These are phyloP conservation scores for Agrochola litura DNA, from an alignment of 2,888 invertebrate genomes.

Conservation along the genomic window DNA sequence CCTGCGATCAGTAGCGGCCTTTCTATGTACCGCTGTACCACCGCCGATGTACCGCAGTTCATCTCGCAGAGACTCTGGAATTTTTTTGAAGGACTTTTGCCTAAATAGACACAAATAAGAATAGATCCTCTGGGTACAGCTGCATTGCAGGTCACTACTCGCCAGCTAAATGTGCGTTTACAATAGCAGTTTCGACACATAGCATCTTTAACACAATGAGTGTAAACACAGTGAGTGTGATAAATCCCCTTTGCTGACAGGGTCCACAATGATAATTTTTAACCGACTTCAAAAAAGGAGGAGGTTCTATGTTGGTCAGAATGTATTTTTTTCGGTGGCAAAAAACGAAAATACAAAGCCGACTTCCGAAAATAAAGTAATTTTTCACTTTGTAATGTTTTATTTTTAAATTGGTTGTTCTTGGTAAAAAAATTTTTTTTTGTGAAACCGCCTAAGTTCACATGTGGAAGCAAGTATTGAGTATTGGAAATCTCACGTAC, in stretches of 20 bases:
- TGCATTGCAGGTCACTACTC: background rate
- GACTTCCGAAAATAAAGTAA: no score
- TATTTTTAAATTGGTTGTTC: no score
- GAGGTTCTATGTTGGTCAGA: no score
- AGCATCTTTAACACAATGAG: background rate
- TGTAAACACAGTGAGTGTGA: background rate
- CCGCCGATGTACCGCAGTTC: conserved; percentile 94
- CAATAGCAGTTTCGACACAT: background rate
- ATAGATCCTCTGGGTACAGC: background rate
- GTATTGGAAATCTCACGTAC: background rate
- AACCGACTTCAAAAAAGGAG: no score
- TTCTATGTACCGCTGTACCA: conserved; percentile 95
- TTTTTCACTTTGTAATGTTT: no score
- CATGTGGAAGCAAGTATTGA: no score
- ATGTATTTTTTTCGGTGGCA: no score
- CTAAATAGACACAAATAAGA: background rate
- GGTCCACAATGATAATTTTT: no score
- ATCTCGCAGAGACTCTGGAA: conserved; percentile 94
- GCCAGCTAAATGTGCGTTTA: background rate
- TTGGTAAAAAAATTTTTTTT: no score
- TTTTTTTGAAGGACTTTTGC: background rate
- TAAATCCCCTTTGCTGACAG: no score
- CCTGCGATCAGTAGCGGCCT: conserved; percentile 95
- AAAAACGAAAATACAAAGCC: no score
- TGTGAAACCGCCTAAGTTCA: no score